phyloP scores from a whole-genome alignment of 2,797 vertebrate species.

The Gobionotothen gibberifrons region DNA sequence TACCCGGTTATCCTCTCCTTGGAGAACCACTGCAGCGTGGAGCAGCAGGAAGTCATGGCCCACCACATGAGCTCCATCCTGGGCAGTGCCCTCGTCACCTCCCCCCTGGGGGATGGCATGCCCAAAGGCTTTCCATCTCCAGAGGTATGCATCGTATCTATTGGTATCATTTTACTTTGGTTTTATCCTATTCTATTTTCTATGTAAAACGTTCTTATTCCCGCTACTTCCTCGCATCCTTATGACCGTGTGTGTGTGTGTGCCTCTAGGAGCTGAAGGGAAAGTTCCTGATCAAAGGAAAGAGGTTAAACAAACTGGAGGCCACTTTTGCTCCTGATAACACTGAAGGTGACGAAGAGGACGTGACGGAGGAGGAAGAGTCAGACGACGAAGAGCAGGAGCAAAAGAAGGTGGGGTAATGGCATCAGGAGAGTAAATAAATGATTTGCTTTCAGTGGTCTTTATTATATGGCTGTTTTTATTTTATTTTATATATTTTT shows the following conservation, averaged over 20 bases:
- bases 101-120: constrained; percentile 85
- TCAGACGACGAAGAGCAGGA: constrained; percentile 85
- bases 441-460: too few relatives aligned
- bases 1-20: constrained; percentile 97
- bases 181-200: not conserved
- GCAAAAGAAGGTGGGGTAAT: constrained; percentile 68
- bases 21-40: constrained; percentile 96
- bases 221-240: too few relatives aligned
- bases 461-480: too few relatives aligned
- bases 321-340: constrained; percentile 60
- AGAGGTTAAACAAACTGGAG: constrained; percentile 90
- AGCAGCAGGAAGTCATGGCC: constrained; percentile 94
- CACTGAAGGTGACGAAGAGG: constrained; percentile 43
- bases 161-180: not conserved
- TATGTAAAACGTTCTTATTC: too few relatives aligned
- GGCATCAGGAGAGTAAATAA: not conserved
- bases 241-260: not conserved
- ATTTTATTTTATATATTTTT: too few relatives aligned
- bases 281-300: constrained; percentile 95
- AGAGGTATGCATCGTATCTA: constrained; percentile 82
- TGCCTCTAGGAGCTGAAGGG: constrained; percentile 90
- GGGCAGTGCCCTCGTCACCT: constrained; percentile 88
- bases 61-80: constrained; percentile 89
- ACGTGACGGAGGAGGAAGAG: constrained; percentile 93
- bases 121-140: constrained; percentile 91